Conservation (phyloP, 2,797 vertebrate species). For the Falco novaeseelandiae region DNA sequence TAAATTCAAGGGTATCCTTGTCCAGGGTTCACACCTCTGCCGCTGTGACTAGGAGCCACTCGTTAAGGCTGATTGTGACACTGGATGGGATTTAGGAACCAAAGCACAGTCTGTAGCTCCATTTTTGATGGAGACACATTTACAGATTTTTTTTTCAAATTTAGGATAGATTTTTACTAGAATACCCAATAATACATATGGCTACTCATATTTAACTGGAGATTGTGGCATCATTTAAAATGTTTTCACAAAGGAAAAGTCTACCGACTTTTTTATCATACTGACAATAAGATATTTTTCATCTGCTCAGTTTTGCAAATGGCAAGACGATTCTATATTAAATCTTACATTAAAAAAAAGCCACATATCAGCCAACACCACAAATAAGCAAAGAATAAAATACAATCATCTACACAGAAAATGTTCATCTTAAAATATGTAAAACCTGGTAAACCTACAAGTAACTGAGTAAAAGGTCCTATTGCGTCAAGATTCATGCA, state of each 20-base stretch:
- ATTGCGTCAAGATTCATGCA: neutral
- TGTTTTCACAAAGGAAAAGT: neutral
- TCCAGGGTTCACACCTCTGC: neutral
- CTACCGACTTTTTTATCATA: neutral
- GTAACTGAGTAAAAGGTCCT: neutral
- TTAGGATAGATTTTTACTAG: neutral
- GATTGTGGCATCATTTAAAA: neutral
- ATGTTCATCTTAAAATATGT: neutral
- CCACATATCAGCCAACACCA: neutral
- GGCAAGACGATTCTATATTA: neutral
- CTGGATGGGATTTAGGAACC: neutral
- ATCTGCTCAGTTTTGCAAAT: neutral
- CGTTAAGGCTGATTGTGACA: neutral
- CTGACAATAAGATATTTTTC: neutral
- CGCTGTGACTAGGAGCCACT: neutral
- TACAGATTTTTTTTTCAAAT: neutral
- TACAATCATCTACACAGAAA: neutral
- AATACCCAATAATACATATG: neutral
- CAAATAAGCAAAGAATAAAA: neutral
- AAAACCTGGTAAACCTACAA: neutral
- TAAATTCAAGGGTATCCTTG: neutral
- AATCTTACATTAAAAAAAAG: neutral
- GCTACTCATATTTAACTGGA: neutral
- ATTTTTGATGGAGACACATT: neutral
- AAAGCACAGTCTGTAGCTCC: neutral